phyloP scores from a whole-genome alignment of 2,113 vertebrate species.

The Xiphophorus couchianus region DNA sequence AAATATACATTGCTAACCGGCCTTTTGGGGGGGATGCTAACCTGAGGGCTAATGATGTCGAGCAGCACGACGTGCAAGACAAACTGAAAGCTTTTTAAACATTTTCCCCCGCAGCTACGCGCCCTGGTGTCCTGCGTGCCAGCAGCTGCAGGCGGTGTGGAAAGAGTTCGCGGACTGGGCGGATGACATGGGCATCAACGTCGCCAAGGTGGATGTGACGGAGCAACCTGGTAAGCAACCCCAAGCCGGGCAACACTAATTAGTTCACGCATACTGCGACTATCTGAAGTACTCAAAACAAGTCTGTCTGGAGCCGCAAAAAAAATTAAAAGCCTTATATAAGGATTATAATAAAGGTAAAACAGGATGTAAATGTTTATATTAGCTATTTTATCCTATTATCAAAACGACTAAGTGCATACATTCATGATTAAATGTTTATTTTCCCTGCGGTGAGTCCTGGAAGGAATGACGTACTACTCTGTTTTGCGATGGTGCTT shows the following conservation, averaged over 20 bases:
- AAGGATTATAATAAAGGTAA: too few species aligned
- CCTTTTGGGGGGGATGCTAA: slow-evolving; percentile 5
- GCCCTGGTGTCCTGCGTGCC: slow-evolving; percentile 97
- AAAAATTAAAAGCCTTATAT: too few species aligned
- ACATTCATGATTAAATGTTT: too few species aligned
- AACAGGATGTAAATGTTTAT: too few species aligned
- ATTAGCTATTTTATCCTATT: too few species aligned
- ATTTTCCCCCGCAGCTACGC: slow-evolving; percentile 84
- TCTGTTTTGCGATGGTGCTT: too few species aligned
- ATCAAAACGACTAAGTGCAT: too few species aligned
- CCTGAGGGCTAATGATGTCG: background rate
- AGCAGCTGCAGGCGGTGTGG: slow-evolving; percentile 93
- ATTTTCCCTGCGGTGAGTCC: too few species aligned
- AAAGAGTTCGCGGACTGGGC: slow-evolving; percentile 94
- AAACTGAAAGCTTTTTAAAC: background rate
- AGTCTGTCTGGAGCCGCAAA: too few species aligned
- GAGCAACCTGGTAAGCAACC: slow-evolving; percentile 88
- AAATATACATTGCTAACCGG: background rate
- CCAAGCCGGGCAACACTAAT: background rate
- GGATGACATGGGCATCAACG: slow-evolving; percentile 91
- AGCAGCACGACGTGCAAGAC: background rate
- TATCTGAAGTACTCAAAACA: too few species aligned
- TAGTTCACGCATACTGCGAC: background rate
- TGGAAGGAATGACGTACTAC: too few species aligned
- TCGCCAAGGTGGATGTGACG: slow-evolving; percentile 96